Conservation (phyloP, 2,888 invertebrate species). For the Syrphus vitripennis region DNA sequence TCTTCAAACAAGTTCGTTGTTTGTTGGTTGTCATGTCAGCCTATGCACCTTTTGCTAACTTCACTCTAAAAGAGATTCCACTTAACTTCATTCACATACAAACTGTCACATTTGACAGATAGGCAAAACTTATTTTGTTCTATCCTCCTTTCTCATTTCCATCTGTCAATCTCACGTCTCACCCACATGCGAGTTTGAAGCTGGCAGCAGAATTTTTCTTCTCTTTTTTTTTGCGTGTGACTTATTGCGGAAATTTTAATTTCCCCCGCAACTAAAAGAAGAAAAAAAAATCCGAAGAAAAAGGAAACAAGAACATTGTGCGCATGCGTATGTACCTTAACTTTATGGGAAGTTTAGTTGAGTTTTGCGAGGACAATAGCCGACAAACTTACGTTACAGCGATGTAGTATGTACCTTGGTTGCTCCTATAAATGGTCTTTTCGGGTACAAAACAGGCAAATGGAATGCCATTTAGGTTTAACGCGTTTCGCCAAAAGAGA, state of each 20-base stretch:
- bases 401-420: not conserved
- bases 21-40: not conserved
- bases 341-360: conserved; percentile 38
- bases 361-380: conserved; percentile 25
- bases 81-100: conserved; percentile 53
- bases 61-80: conserved; percentile 46
- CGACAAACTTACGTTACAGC: not conserved
- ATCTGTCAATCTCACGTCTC: conserved; percentile 59
- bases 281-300: not conserved
- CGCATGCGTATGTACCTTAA: conserved; percentile 33
- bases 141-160: conserved; percentile 11
- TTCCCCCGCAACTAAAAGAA: conserved; percentile 24
- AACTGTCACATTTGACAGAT: conserved; percentile 60
- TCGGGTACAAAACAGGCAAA: conserved; percentile 37
- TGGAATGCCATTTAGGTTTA: conserved; percentile 60
- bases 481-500: conserved; percentile 36
- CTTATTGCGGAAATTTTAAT: conserved; percentile 47
- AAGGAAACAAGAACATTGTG: conserved; percentile 3
- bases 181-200: conserved; percentile 30
- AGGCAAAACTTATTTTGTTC: conserved; percentile 48
- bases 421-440: conserved; percentile 58
- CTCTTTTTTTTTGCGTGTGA: not conserved
- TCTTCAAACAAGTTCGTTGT: not conserved
- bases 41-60: not conserved
- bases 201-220: not conserved